These are phyloP conservation scores for Larimichthys polyactis DNA, from an alignment of 2,113 vertebrate genomes.

Conservation along the genomic window DNA sequence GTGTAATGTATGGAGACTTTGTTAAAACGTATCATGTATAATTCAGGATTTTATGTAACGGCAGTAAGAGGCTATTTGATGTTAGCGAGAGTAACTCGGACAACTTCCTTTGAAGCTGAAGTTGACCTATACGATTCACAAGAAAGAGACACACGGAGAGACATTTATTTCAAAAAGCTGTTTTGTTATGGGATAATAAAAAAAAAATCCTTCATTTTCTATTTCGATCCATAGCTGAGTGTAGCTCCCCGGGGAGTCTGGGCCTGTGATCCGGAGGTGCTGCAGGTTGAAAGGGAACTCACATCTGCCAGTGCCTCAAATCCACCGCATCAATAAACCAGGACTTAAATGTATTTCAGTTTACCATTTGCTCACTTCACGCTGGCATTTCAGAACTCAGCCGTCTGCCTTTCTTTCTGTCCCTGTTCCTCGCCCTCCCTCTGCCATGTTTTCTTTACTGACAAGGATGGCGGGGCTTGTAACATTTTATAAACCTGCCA, in stretches of 20 bases:
- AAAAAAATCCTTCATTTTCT: conserved; percentile 55
- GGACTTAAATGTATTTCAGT: conserved; percentile 65
- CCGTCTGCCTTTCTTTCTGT: conserved; percentile 24
- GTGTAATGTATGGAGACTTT: background rate
- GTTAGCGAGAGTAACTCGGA: background rate
- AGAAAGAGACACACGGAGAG: conserved; percentile 22
- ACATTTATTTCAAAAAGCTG: conserved; percentile 46
- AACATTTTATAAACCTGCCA: conserved; percentile 53
- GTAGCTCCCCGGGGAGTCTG: conserved; percentile 66
- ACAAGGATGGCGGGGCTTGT: conserved; percentile 30
- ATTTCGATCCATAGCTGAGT: conserved; percentile 61
- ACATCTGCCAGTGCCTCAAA: conserved; percentile 62
- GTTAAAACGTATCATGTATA: conserved; percentile 10
- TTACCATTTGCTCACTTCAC: conserved; percentile 50
- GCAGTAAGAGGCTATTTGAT: background rate
- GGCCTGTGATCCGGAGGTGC: conserved; percentile 67
- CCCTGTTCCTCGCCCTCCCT: conserved; percentile 13
- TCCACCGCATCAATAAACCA: conserved; percentile 73
- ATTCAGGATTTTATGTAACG: conserved; percentile 19
- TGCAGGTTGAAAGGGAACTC: conserved; percentile 70
- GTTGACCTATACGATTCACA: conserved; percentile 30
- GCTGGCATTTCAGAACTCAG: conserved; percentile 52
- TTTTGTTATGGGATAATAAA: conserved; percentile 34
- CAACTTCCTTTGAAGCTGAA: conserved; percentile 16
- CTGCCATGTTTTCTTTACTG: conserved; percentile 44